Base-by-base conservation (phyloP, 2,888 invertebrate genomes). In the Callosobruchus maculatus region DNA sequence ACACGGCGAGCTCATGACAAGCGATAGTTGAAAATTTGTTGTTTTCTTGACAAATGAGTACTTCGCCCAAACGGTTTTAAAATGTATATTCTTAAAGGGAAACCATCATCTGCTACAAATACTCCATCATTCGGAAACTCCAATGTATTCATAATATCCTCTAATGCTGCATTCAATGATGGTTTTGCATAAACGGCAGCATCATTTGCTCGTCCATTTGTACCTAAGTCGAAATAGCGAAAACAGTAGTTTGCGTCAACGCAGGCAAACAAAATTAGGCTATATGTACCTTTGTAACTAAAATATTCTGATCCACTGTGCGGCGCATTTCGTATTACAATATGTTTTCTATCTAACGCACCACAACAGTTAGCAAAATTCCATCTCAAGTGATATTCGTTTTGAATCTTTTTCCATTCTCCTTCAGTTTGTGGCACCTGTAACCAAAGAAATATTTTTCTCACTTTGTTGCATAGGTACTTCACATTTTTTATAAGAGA, bases 191-290 rank as follows among this genome's bases (percentile, higher is more conserved):
- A 76, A 72, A 79, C 76, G 13, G 77, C 71, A 66, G 74, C 75
- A 75, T 79, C 77, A 78, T 77, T 79, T 31, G 71, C 76, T 21
- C 78, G 49, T 26, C 77, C 77, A 75, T 78, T 78, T 71, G 70
- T 72, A 66, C 76, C 76, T 22, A 77, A 74, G 68, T 78, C 74
- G 31, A 76, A 70, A 70, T 78, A 78, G 30, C 22, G 70, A 70
- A 78, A 78, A 69, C 73, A 73, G 72, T 76, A 78, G 71, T 78
- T 78, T 20, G 74, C 76, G 69, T 78, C 74, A 68, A 76, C 77
- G 21, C 70, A 70, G 67, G 77, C 77, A 74, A 79, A 75, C 67
- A 79, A 73, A 72, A 79, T 79, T 18, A 75, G 70, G 73, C 77
- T 78, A 72, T 70, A 79, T 21, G 74, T 49, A 30, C 72, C 70